Conservation (phyloP, 1,140 invertebrate genomes). For the Zaprionus ghesquierei region DNA sequence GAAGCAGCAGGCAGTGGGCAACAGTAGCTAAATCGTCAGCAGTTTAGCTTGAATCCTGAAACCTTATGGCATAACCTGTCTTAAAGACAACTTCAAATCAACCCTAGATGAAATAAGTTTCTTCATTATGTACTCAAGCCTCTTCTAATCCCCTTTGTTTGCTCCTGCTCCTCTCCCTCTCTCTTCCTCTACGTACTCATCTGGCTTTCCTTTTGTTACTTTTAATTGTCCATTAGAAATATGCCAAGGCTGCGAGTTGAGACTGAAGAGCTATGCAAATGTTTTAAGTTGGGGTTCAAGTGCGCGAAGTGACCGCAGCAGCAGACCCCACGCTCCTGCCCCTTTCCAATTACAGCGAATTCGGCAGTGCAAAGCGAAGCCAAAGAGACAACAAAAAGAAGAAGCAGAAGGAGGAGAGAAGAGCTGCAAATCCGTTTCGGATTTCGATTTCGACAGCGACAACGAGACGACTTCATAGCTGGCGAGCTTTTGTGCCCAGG, state of each 20-base stretch:
- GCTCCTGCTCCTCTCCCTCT: background rate
- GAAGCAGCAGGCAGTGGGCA: background rate
- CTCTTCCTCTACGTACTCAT: background rate
- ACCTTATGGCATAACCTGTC: no score
- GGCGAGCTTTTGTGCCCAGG: constrained; percentile 26
- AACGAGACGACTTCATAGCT: constrained; percentile 40
- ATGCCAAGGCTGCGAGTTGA: constrained; percentile 52
- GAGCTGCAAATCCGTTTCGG: constrained; percentile 42
- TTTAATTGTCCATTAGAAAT: constrained; percentile 71
- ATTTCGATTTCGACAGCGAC: constrained; percentile 36
- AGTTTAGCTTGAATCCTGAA: background rate
- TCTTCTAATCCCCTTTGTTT: background rate
- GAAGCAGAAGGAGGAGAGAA: no score
- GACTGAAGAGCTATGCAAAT: constrained; percentile 63
- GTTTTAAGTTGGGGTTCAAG: constrained; percentile 56
- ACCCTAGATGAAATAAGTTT: background rate
- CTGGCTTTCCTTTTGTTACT: constrained; percentile 31
- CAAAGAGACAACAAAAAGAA: background rate
- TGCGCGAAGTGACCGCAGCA: constrained; percentile 44
- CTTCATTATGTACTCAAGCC: background rate
- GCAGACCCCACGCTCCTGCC: background rate
- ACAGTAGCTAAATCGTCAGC: constrained; percentile 3
- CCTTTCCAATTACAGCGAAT: constrained; percentile 61
- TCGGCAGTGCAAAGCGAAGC: constrained; percentile 24
- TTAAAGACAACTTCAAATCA: background rate